Evolutionary conservation across 53 echinoderm and acorn worm genomes (phyloP).

Genomic region (Astropecten irregularis): DNA sequence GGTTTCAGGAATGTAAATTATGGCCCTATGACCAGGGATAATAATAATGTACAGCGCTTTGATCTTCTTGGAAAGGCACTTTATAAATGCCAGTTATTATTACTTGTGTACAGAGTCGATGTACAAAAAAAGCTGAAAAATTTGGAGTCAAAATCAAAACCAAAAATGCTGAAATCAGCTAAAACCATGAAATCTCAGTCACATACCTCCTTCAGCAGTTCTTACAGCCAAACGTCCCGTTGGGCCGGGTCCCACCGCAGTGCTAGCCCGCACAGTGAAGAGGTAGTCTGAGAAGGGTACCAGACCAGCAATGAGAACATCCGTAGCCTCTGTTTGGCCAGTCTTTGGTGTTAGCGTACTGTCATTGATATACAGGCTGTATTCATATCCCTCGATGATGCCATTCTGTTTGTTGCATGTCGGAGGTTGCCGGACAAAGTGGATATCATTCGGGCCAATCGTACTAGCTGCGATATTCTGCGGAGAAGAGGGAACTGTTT

Average conservation of each 20-base stretch:
- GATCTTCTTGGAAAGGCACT: too few relatives aligned
- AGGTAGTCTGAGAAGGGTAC: slow-evolving; percentile 14
- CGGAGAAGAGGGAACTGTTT: slow-evolving; percentile 18
- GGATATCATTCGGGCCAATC: background rate
- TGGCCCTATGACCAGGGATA: too few relatives aligned
- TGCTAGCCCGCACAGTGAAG: slow-evolving; percentile 37
- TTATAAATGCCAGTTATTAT: too few relatives aligned
- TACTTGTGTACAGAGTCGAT: too few relatives aligned
- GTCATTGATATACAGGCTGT: background rate
- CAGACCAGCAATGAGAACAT: background rate
- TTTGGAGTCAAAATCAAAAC: too few relatives aligned
- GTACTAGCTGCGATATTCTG: background rate
- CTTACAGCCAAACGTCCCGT: background rate
- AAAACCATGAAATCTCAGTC: too few relatives aligned
- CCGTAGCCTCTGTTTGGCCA: background rate
- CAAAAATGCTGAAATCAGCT: too few relatives aligned
- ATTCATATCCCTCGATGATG: slow-evolving; percentile 49
- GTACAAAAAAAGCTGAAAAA: too few relatives aligned
- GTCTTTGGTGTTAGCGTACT: background rate
- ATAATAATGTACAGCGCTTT: too few relatives aligned
- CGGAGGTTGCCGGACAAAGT: slow-evolving; percentile 67
- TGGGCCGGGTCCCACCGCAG: slow-evolving; percentile 30
- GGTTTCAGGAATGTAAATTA: too few relatives aligned
- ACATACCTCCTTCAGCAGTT: slow-evolving; percentile 35
- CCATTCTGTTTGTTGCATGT: slow-evolving; percentile 67